Percentiles rank a stretch among this genome's conserved stretches.
Conservation (phyloP, 2,797 vertebrate genomes). For the Sebastes taczanowskii region DNA sequence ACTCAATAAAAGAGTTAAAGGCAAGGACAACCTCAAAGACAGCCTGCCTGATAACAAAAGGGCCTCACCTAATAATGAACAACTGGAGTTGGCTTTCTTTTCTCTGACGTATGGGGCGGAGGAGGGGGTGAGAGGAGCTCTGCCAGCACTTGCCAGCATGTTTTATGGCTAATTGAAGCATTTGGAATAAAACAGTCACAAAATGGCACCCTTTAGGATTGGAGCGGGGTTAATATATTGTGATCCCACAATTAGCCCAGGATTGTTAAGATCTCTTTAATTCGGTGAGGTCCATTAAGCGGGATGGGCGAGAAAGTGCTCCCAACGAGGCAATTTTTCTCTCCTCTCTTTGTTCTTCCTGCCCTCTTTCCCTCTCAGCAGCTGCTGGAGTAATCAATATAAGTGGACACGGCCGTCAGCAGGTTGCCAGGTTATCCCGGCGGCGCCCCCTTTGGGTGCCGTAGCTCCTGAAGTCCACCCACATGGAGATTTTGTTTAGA, state of each 20-base stretch:
- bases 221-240: constrained; percentile 87
- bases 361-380: constrained; percentile 62
- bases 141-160: constrained; percentile 77
- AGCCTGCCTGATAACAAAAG: constrained; percentile 81
- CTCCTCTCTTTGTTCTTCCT: constrained; percentile 63
- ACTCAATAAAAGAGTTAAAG: constrained; percentile 83
- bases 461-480: constrained; percentile 48
- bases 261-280: constrained; percentile 89
- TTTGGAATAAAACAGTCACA: constrained; percentile 83
- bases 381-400: constrained; percentile 75
- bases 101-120: constrained; percentile 38
- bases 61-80: constrained; percentile 84
- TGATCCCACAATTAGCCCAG: constrained; percentile 89
- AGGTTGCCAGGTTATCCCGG: constrained; percentile 64
- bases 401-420: constrained; percentile 60
- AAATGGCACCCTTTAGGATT: constrained; percentile 86
- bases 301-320: constrained; percentile 75
- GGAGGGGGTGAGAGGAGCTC: constrained; percentile 40
- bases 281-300: constrained; percentile 91
- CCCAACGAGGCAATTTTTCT: constrained; percentile 74
- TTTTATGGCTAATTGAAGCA: constrained; percentile 88
- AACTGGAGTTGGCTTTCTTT: constrained; percentile 72
- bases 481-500: constrained; percentile 45
- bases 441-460: constrained; percentile 46
- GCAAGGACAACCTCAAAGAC: constrained; percentile 85